Conservation (phyloP, 2,888 invertebrate species). For the Ophraella communa region DNA sequence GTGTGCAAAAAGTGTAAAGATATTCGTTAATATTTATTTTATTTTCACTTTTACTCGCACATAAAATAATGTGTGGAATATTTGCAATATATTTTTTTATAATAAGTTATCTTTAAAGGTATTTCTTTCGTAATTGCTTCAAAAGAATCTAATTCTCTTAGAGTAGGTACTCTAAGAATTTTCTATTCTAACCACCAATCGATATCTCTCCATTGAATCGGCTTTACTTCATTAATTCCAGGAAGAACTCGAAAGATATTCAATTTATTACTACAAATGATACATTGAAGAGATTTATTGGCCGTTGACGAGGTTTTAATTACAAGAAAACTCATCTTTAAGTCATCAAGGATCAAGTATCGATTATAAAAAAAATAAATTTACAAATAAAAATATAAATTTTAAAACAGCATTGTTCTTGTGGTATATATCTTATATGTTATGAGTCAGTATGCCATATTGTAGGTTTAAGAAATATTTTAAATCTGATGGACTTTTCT, state of each 20-base stretch:
- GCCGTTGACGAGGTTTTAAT: neutral
- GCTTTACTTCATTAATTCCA: constrained; percentile 45
- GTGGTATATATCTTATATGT: too few species aligned
- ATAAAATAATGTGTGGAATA: neutral
- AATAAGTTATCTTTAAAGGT: neutral
- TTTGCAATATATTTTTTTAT: neutral
- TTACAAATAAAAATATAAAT: too few species aligned
- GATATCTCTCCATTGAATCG: constrained; percentile 45
- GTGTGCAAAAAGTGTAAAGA: neutral
- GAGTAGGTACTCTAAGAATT: constrained; percentile 22
- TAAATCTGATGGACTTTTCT: too few species aligned
- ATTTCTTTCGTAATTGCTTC: neutral
- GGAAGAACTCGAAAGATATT: constrained; percentile 41
- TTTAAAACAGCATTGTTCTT: too few species aligned
- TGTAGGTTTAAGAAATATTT: too few species aligned
- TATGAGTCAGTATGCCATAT: too few species aligned
- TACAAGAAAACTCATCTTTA: neutral
- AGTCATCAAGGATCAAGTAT: neutral
- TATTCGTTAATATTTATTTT: neutral
- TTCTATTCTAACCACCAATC: constrained; percentile 44
- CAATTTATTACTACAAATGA: constrained; percentile 42
- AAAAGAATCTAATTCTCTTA: neutral
- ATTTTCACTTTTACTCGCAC: neutral
- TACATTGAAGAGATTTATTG: constrained; percentile 30
- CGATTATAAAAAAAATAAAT: neutral